phyloP scores from a whole-genome alignment of 2,113 vertebrate species.

The Petrocephalus zakoni region DNA sequence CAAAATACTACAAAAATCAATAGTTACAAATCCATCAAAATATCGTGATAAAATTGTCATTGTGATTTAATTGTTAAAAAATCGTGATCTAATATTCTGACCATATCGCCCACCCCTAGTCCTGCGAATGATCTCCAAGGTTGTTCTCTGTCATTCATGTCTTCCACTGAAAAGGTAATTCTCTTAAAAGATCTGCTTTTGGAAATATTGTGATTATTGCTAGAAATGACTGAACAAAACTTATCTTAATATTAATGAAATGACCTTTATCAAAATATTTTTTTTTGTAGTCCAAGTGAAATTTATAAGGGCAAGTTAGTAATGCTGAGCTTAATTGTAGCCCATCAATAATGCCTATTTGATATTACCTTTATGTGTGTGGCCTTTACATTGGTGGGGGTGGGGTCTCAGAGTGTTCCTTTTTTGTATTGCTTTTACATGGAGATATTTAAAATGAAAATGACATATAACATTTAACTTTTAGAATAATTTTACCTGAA shows the following conservation, averaged over 20 bases:
- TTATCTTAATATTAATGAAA: neutral
- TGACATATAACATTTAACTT: neutral
- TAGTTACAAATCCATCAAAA: too few relatives aligned
- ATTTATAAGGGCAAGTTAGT: neutral
- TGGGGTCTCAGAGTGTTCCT: neutral
- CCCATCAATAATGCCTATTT: neutral
- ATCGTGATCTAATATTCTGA: too few relatives aligned
- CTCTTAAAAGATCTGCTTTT: neutral
- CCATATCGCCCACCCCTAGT: too few relatives aligned
- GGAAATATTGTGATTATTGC: constrained; percentile 2
- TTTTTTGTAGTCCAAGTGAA: neutral
- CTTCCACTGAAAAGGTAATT: neutral
- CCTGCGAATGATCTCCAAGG: constrained; percentile 10
- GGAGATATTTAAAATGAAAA: neutral
- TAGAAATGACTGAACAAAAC: neutral
- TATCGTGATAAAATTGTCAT: too few relatives aligned
- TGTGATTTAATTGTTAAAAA: too few relatives aligned
- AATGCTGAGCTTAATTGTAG: neutral
- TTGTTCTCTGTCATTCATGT: neutral
- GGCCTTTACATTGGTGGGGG: neutral
- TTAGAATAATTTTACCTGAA: neutral
- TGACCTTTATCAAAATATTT: neutral
- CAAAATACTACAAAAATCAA: too few relatives aligned
- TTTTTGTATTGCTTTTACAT: neutral
- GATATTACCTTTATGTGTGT: neutral